phyloP scores from a whole-genome alignment of 2,797 vertebrate species.

The Threskiornis aethiopicus region DNA sequence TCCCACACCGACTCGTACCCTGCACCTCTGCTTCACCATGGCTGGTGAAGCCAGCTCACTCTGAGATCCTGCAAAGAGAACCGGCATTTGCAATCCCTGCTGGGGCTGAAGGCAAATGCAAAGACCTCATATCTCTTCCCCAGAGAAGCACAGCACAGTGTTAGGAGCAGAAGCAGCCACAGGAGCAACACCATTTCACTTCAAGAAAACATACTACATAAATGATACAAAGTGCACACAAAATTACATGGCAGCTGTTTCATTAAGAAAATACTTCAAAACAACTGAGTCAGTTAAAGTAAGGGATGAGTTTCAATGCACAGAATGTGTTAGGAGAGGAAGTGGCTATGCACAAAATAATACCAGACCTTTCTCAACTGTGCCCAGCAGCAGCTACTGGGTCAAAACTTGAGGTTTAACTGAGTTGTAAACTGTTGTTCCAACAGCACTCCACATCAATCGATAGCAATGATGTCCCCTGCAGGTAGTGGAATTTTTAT shows the following conservation, averaged over 20 bases:
- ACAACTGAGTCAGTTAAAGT: background rate
- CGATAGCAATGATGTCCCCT: background rate
- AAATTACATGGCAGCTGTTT: background rate
- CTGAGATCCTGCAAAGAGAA: background rate
- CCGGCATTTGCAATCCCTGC: fast-evolving
- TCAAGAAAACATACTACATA: background rate
- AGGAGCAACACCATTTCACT: background rate
- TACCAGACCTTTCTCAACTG: background rate
- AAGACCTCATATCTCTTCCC: background rate
- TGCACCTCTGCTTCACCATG: background rate
- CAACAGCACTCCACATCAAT: background rate
- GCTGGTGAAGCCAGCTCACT: background rate
- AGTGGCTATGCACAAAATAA: background rate
- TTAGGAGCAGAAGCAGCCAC: background rate
- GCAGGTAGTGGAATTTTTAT: background rate
- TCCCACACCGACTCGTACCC: fast-evolving
- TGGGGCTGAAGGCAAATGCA: background rate
- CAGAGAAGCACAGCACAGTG: fast-evolving
- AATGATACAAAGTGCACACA: background rate
- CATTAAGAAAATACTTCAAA: background rate
- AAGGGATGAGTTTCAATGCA: background rate
- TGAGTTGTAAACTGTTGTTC: background rate
- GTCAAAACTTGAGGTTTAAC: background rate
- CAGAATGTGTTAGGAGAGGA: background rate
- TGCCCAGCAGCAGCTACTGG: background rate